Evolutionary conservation across 2,888 invertebrate species (phyloP), one percentile per base, ranked within the genome.

Genomic region (Philereme vetulata): DNA sequence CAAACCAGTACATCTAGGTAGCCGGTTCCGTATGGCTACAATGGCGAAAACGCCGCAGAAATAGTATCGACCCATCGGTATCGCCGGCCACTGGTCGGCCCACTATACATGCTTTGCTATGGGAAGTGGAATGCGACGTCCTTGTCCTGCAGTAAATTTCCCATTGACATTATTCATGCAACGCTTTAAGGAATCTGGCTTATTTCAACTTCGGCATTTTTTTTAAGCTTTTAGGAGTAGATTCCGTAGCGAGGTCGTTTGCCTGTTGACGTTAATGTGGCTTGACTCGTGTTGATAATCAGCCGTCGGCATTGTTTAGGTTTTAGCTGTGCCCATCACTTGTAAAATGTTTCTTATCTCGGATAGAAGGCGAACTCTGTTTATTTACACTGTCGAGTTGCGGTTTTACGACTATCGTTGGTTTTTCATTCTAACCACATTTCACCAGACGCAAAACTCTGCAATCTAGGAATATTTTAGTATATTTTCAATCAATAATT

Each of bases 41-140:
- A 85, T 82, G 82, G 82, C 83, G 80, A 85, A 82, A 85, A 84
- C 77, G 84, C 85, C 84, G 88, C 88, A 86, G 87, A 88, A 88
- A 85, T 85, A 84, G 44, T 91, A 90, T 91, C 91, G 91, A 90
- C 89, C 90, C 82, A 83, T 74, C 71, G 78, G 67, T 59, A 58
- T 52, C 74, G 80, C 72, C 75, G 80, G 74, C 75, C 83, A 76
- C 66, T 73, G 85, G 79, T 71, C 81, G 80, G 76, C 79, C 75
- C 70, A 70, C 70, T 80, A 78, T 76, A 72, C 81, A 73, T 78
- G 79, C 80, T 80, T 38, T 38, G 8, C 8, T 8, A 85, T 85
- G 78, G 82, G 74, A 81, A 80, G 72, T 74, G 69, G 73, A 74
- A 77, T 79, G 80, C 78, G 80, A 78, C 81, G 81, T 57, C 80